phyloP scores from a whole-genome alignment of 2,113 vertebrate species.

The Rutilus rutilus region DNA sequence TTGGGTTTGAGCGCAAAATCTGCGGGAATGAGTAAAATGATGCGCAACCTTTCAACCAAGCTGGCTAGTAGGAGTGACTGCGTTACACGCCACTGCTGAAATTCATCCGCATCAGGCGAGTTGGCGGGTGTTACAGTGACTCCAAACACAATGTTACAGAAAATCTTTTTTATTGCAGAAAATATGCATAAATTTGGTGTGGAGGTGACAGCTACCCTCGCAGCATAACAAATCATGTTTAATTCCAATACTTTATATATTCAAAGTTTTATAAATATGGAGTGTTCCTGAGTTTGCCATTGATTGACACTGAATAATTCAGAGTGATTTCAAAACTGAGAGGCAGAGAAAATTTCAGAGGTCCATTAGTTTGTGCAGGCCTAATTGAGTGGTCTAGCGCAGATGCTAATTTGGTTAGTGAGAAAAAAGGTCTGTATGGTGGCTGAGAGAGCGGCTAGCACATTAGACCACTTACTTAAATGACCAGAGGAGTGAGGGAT shows the following conservation, averaged over 20 bases:
- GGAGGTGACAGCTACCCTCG: background rate
- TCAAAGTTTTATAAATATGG: background rate
- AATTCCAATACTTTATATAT: background rate
- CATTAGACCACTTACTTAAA: constrained; percentile 47
- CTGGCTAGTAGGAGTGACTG: no score
- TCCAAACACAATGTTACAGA: no score
- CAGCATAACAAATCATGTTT: background rate
- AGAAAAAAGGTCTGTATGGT: constrained; percentile 29
- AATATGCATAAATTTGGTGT: no score
- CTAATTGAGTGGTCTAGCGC: constrained; percentile 5
- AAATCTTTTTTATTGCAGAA: background rate
- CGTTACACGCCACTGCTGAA: no score
- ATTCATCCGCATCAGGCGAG: no score
- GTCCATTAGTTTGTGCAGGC: constrained; percentile 33
- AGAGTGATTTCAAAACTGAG: background rate
- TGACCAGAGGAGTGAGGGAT: constrained; percentile 23
- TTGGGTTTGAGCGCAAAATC: no score
- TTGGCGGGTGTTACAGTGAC: no score
- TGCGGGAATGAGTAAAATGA: no score
- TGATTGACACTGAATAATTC: constrained; percentile 5
- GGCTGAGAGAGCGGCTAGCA: constrained; percentile 9
- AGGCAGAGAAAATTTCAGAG: constrained; percentile 1
- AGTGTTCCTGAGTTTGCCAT: background rate
- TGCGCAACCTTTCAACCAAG: no score
- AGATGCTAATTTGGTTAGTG: constrained; percentile 40